These are phyloP conservation scores for Drosophila paramelanica DNA, from an alignment of 2,888 invertebrate species.

Conservation along the genomic window DNA sequence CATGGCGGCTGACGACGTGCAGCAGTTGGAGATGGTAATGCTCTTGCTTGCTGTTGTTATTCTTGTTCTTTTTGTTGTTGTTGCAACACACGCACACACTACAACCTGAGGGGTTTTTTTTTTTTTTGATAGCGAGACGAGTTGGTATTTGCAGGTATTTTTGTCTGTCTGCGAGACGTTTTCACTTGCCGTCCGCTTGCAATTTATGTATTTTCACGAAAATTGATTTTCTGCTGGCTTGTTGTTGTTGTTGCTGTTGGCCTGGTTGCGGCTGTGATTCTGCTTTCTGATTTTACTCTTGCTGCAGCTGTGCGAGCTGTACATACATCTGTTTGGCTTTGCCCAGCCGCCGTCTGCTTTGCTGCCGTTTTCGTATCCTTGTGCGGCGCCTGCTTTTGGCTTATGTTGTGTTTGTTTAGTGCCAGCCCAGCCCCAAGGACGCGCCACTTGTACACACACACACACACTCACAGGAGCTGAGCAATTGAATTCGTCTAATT, in stretches of 20 bases:
- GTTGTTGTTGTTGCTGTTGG: conserved; percentile 42
- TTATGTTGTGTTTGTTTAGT: conserved; percentile 46
- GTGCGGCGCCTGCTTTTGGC: conserved; percentile 54
- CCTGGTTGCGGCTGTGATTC: conserved; percentile 46
- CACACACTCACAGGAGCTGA: conserved; percentile 17
- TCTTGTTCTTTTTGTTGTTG: conserved; percentile 7
- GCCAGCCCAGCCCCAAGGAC: conserved; percentile 64
- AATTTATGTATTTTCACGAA: conserved; percentile 63
- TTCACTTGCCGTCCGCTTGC: conserved; percentile 53
- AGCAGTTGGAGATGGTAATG: conserved; percentile 43
- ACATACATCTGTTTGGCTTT: conserved; percentile 25
- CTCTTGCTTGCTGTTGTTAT: conserved; percentile 9
- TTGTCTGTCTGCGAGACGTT: conserved; percentile 16
- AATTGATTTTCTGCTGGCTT: conserved; percentile 66
- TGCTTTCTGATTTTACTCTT: conserved; percentile 2
- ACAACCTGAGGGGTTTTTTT: conserved; percentile 3
- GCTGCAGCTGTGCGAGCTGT: conserved; percentile 31
- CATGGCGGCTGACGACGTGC: conserved; percentile 60
- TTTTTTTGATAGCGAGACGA: conserved; percentile 1
- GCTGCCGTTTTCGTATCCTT: conserved; percentile 27
- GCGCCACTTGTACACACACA: conserved; percentile 60
- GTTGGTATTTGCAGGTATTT: conserved; percentile 10
- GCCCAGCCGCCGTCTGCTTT: conserved; percentile 17
- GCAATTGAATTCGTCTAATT: conserved; percentile 44
- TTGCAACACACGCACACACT: conserved; percentile 7